These are phyloP conservation scores for Dermatophagoides farinae DNA, from an alignment of 1,140 invertebrate species.

Conservation along the genomic window DNA sequence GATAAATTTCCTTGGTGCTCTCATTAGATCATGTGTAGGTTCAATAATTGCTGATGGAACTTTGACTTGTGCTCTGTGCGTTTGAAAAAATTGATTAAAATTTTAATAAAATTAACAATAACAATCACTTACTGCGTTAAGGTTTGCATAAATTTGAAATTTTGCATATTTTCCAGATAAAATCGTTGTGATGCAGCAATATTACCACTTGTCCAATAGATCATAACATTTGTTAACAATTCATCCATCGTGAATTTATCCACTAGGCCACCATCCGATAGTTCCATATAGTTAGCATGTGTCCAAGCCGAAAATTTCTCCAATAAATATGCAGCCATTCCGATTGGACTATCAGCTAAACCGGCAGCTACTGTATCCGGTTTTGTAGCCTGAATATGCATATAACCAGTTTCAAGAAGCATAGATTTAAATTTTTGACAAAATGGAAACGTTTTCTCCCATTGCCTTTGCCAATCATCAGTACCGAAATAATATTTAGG, in stretches of 20 bases:
- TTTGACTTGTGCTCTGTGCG: not conserved
- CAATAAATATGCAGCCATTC: slow-evolving; percentile 41
- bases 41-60: slow-evolving; percentile 27
- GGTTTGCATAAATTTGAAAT: slow-evolving; percentile 36
- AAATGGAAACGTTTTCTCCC: slow-evolving; percentile 32
- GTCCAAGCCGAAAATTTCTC: slow-evolving; percentile 49
- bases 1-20: slow-evolving; percentile 18
- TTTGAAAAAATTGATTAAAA: not conserved
- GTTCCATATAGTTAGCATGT: slow-evolving; percentile 15
- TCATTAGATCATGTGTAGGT: slow-evolving; percentile 26
- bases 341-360: slow-evolving; percentile 9
- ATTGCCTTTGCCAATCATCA: slow-evolving; percentile 16
- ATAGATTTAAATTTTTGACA: slow-evolving; percentile 24
- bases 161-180: slow-evolving; percentile 38
- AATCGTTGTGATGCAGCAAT: slow-evolving; percentile 53
- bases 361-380: slow-evolving; percentile 63
- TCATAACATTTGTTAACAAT: slow-evolving; percentile 64
- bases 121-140: not conserved
- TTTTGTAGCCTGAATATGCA: slow-evolving; percentile 61
- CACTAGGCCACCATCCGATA: slow-evolving; percentile 47
- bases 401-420: slow-evolving; percentile 50
- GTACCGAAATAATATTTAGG: slow-evolving; percentile 33
- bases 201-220: slow-evolving; percentile 57
- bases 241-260: slow-evolving; percentile 42
- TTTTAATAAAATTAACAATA: not conserved